Evolutionary conservation across 1,140 invertebrate genomes (phyloP).

Genomic region (Dendroctonus valens): DNA sequence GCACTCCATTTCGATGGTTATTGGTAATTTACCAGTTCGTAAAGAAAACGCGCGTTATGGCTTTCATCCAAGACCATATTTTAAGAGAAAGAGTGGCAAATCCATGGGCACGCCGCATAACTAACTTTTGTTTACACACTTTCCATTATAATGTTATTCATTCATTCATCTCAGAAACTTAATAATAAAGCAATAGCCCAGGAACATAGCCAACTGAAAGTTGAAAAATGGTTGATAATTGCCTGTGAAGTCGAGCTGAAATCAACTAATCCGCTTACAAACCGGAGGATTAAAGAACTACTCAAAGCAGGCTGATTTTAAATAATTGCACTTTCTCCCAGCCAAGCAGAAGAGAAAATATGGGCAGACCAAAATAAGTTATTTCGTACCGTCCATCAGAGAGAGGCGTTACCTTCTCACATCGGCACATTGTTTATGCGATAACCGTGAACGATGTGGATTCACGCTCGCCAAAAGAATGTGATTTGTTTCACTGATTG

Average conservation of each 20-base stretch:
- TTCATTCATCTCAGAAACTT: neutral
- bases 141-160: too few species aligned
- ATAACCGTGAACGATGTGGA: slow-evolving; percentile 25
- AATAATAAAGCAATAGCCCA: neutral
- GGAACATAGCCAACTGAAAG: too few species aligned
- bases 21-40: slow-evolving; percentile 28
- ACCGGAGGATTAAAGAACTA: too few species aligned
- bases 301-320: too few species aligned
- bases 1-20: slow-evolving; percentile 20
- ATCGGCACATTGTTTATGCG: slow-evolving; percentile 31
- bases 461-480: slow-evolving; percentile 15
- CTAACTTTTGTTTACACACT: neutral
- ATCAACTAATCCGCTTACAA: too few species aligned
- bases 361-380: neutral
- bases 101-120: neutral
- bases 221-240: too few species aligned
- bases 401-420: slow-evolving; percentile 27
- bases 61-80: slow-evolving; percentile 21
- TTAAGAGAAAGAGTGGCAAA: slow-evolving; percentile 14
- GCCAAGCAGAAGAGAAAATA: too few species aligned
- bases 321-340: too few species aligned
- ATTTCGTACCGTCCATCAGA: slow-evolving; percentile 19
- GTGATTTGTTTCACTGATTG: slow-evolving; percentile 27
- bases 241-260: too few species aligned
- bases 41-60: slow-evolving; percentile 17